phyloP scores from a whole-genome alignment of 2,888 invertebrate genomes.

The Mayetiola destructor region DNA sequence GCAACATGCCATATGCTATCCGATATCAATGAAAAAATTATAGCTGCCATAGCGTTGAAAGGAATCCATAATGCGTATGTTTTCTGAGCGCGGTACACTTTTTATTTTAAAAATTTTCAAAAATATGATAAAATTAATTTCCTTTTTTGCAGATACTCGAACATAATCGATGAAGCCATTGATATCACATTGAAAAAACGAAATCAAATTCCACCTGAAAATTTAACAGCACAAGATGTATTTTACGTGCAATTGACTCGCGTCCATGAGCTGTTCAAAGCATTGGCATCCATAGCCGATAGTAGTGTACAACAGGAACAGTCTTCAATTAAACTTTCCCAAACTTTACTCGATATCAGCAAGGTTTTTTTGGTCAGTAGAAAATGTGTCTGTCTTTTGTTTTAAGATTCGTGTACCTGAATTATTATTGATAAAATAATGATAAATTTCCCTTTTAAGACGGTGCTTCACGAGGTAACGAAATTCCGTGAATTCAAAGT shows the following conservation, averaged over 20 bases:
- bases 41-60: constrained; percentile 56
- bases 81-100: too few species aligned
- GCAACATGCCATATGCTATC: constrained; percentile 43
- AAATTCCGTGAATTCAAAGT: constrained; percentile 45
- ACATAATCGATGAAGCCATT: constrained; percentile 42
- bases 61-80: constrained; percentile 38
- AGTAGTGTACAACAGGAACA: constrained; percentile 45
- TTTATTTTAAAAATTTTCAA: not conserved
- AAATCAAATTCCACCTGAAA: constrained; percentile 35
- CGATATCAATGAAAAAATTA: constrained; percentile 66
- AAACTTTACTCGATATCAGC: constrained; percentile 41
- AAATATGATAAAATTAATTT: not conserved
- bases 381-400: constrained; percentile 8
- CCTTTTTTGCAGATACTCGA: constrained; percentile 21
- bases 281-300: constrained; percentile 44
- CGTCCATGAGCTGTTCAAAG: constrained; percentile 49
- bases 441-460: constrained; percentile 32
- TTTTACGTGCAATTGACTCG: constrained; percentile 58
- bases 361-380: constrained; percentile 39
- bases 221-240: constrained; percentile 53
- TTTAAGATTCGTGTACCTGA: too few species aligned
- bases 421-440: too few species aligned
- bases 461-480: constrained; percentile 50
- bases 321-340: constrained; percentile 41
- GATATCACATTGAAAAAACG: constrained; percentile 37